A percentile compares a stretch with the other conserved stretches of the same genome.
These are phyloP conservation scores for Hirtodrosophila cameraria DNA, from an alignment of 2,888 invertebrate species.

Conservation along the genomic window DNA sequence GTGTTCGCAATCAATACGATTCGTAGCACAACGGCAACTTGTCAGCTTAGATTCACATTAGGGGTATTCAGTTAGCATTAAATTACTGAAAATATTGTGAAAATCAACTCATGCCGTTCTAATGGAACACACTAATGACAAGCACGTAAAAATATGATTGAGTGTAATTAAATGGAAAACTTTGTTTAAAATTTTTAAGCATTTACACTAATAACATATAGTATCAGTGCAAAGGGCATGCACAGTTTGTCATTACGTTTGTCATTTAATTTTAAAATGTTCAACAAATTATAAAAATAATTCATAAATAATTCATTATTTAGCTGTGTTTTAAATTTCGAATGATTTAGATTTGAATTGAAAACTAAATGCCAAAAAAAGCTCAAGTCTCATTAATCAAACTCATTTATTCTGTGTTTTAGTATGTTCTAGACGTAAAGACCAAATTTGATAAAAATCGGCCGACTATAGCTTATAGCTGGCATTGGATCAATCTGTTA, in stretches of 20 bases:
- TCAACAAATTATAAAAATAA: too few relatives aligned
- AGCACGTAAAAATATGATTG: slow-evolving; percentile 23
- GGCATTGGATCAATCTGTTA: too few relatives aligned
- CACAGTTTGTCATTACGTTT: neutral
- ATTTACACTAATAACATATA: neutral
- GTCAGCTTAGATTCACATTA: slow-evolving; percentile 35
- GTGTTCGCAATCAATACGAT: slow-evolving; percentile 21
- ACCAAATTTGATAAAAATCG: too few relatives aligned
- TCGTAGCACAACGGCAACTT: slow-evolving; percentile 5
- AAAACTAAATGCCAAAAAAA: too few relatives aligned
- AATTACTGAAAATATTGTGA: neutral
- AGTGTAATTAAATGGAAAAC: slow-evolving; percentile 14
- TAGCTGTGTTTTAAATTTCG: too few relatives aligned
- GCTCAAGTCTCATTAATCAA: too few relatives aligned
- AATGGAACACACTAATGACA: slow-evolving; percentile 29
- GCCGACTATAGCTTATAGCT: too few relatives aligned
- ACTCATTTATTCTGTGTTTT: too few relatives aligned
- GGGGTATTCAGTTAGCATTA: slow-evolving; percentile 18
- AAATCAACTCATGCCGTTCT: slow-evolving; percentile 15
- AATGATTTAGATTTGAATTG: too few relatives aligned
- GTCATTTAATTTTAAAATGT: too few relatives aligned
- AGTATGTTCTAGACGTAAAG: too few relatives aligned
- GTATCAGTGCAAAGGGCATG: neutral
- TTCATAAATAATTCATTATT: too few relatives aligned
- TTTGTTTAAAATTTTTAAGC: neutral